These are phyloP conservation scores for Drosophila emarginata DNA, from an alignment of 2,888 invertebrate genomes.

Conservation along the genomic window DNA sequence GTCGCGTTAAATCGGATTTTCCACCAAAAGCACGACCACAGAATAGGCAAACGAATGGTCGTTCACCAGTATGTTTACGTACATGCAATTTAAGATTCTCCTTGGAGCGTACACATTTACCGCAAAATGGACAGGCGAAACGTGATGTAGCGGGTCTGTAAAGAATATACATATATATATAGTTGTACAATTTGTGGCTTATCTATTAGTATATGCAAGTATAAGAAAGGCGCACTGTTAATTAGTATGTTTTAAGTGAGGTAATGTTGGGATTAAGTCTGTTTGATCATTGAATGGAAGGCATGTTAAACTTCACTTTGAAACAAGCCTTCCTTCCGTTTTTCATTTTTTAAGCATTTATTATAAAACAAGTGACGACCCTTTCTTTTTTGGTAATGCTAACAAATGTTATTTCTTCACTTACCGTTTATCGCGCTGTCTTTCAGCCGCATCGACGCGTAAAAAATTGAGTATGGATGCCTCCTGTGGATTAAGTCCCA, in stretches of 20 bases:
- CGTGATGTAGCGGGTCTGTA: conserved; percentile 83
- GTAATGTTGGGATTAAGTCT: too few species aligned
- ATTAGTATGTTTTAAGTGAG: too few species aligned
- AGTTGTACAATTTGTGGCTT: background rate
- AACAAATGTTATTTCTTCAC: conserved; percentile 8
- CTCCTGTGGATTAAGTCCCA: conserved; percentile 83
- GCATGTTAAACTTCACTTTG: too few species aligned
- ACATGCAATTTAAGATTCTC: conserved; percentile 94
- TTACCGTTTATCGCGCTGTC: conserved; percentile 86
- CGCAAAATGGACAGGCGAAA: conserved; percentile 94
- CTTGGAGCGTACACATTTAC: conserved; percentile 94
- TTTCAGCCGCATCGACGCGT: conserved; percentile 85
- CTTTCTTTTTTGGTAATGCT: too few species aligned
- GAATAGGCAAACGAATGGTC: conserved; percentile 95
- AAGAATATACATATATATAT: background rate
- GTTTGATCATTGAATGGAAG: too few species aligned
- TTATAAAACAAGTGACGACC: too few species aligned
- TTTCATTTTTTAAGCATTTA: too few species aligned
- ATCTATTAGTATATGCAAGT: too few species aligned
- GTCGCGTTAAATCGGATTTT: conserved; percentile 93
- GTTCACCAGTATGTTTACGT: conserved; percentile 92
- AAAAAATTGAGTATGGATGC: conserved; percentile 87
- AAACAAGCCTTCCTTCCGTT: too few species aligned
- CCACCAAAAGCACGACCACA: conserved; percentile 95
- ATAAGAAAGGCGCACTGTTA: too few species aligned